Conservation (phyloP, 2,113 vertebrate genomes). For the Corydoras maculifer region DNA sequence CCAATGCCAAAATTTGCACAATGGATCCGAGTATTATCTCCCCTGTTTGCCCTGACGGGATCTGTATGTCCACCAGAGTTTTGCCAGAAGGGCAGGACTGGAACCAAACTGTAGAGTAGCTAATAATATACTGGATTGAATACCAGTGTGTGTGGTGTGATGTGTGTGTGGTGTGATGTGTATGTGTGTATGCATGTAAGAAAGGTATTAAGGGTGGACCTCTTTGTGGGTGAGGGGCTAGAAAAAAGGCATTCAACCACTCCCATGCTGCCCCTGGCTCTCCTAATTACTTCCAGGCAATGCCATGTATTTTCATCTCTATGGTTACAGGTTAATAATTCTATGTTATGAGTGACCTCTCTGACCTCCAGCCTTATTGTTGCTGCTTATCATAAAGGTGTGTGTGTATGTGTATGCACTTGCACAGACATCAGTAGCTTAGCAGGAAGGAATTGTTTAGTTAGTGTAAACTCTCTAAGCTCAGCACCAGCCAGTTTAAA, state of each 20-base stretch:
- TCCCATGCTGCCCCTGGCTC: slow-evolving; percentile 62
- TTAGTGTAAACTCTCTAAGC: neutral
- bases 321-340: slow-evolving; percentile 54
- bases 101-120: slow-evolving; percentile 23
- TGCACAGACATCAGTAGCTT: neutral
- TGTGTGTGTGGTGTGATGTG: slow-evolving; percentile 6
- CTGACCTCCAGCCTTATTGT: slow-evolving; percentile 38
- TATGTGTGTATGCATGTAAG: neutral
- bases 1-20: slow-evolving; percentile 23
- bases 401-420: slow-evolving; percentile 5
- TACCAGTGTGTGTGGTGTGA: slow-evolving; percentile 1
- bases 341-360: too few species aligned
- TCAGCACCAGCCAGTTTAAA: neutral
- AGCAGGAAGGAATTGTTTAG: neutral
- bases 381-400: slow-evolving; percentile 17
- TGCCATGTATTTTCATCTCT: slow-evolving; percentile 54
- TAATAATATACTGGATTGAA: slow-evolving; percentile 40
- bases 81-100: slow-evolving; percentile 26
- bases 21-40: slow-evolving; percentile 33
- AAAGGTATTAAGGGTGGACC: slow-evolving; percentile 17
- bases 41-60: slow-evolving; percentile 25
- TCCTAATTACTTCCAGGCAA: slow-evolving; percentile 71
- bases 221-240: slow-evolving; percentile 41
- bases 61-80: slow-evolving; percentile 32
- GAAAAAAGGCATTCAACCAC: slow-evolving; percentile 58